Evolutionary conservation across 2,797 vertebrate species (phyloP).

Genomic region (Caiman crocodilus): DNA sequence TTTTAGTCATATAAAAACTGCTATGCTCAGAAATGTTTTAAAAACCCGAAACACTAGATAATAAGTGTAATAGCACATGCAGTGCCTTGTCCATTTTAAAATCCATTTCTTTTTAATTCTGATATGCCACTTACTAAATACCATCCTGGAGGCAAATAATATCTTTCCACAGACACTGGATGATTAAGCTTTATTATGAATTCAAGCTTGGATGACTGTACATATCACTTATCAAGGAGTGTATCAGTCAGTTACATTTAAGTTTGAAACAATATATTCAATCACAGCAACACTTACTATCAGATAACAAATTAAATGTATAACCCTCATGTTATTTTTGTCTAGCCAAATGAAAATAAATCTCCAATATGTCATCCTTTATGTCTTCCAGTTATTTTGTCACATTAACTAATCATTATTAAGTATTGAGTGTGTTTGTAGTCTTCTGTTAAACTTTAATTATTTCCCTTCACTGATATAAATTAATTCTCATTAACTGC

Average conservation of each 20-base stretch:
- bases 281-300: slow-evolving; percentile 16
- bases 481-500: neutral
- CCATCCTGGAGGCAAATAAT: slow-evolving; percentile 15
- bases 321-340: neutral
- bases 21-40: neutral
- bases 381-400: neutral
- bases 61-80: neutral
- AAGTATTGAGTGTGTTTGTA: neutral
- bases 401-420: neutral
- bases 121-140: slow-evolving; percentile 18
- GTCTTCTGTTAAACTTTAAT: neutral
- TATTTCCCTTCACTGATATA: slow-evolving; percentile 1
- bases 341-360: slow-evolving; percentile 17
- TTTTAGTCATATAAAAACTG: slow-evolving; percentile 3
- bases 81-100: slow-evolving; percentile 10
- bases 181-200: slow-evolving; percentile 7
- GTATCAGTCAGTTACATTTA: slow-evolving; percentile 8
- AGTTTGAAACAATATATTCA: slow-evolving; percentile 24
- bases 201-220: slow-evolving; percentile 1
- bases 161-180: neutral
- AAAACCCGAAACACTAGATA: neutral
- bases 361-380: neutral
- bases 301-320: slow-evolving; percentile 3
- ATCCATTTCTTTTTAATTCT: slow-evolving; percentile 29
- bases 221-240: neutral